Base-by-base conservation (phyloP, 2,797 vertebrate species). In the Channa striata region DNA sequence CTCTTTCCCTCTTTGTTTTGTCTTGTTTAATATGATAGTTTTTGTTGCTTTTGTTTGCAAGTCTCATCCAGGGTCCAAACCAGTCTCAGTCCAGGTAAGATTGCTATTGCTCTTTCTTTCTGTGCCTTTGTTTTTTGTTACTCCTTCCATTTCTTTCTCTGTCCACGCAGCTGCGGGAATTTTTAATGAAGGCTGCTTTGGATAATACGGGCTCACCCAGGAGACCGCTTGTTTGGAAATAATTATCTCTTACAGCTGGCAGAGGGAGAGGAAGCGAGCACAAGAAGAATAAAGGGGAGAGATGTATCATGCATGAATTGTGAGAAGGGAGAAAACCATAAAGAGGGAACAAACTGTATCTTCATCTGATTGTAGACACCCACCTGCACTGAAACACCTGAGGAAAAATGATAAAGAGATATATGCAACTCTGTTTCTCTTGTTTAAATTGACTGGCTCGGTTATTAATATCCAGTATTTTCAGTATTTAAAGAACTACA, bases 191-290 rank as follows among this genome's bases (percentile, higher is more conserved):
- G 75, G 72, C 82, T 71, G 81, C 81, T 80, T 86, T 72, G 82
- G 87, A 91, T 85, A 87, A 87, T 88, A 72, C 68, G 46, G 64
- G 53, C 71, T 81, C 72, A 80, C 88, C 84, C 87, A 66, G 53
- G 89, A 87, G 91, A 92, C 72, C 58, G 68, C 86, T 89, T 92
- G 90, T 92, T 93, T 92, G 85, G 86, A 93, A 89, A 90, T 92
- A 92, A 92, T 93, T 88, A 92, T 91, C 83, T 87, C 83, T 81
- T 89, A 82, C 90, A 92, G 91, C 89, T 90, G 87, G 83, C 68
- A 63, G 75, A 83, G 64, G 56, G 72, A 70, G 68, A 65, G 57
- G 56, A 52, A 40, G 76, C 53, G 37, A 49, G 50, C 40, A 43
- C 16, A 17, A 49, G 59, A 51, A 59, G 62, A 17, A n/a, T 34